Evolutionary conservation across 1,140 invertebrate genomes (phyloP).

Genomic region (Mactra quadrangularis): DNA sequence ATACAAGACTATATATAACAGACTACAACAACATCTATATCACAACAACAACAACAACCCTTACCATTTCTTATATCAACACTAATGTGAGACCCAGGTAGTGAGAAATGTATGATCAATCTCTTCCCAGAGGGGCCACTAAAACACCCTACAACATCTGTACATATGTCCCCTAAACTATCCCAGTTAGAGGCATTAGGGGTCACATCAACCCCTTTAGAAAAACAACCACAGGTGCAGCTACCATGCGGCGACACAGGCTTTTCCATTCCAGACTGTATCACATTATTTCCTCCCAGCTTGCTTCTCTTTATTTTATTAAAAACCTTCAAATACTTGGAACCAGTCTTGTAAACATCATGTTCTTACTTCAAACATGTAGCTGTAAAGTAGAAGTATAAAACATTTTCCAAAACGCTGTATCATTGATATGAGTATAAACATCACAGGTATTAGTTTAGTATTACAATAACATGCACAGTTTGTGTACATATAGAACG

Average conservation of each 20-base stretch:
- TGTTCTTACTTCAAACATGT: too few species aligned
- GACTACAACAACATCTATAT: background rate
- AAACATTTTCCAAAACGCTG: too few species aligned
- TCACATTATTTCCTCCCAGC: constrained; percentile 24
- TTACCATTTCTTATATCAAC: constrained; percentile 54
- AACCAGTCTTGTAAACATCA: too few species aligned
- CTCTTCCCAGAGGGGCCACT: constrained; percentile 23
- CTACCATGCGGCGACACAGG: constrained; percentile 15
- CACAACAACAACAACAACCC: constrained; percentile 20
- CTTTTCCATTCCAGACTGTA: constrained; percentile 50
- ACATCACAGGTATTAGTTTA: too few species aligned
- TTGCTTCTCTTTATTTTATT: background rate
- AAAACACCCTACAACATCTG: constrained; percentile 24
- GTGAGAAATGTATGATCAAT: constrained; percentile 35
- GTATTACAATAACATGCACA: too few species aligned
- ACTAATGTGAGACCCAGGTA: constrained; percentile 26
- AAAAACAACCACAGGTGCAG: constrained; percentile 41
- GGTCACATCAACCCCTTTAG: constrained; percentile 44
- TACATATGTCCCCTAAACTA: constrained; percentile 35
- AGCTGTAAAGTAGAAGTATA: too few species aligned
- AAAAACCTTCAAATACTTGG: too few species aligned
- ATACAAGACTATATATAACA: too few species aligned
- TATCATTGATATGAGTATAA: too few species aligned
- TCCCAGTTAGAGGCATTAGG: constrained; percentile 41
- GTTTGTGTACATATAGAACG: too few species aligned